Percentiles rank a stretch among this genome's conserved stretches.
These are phyloP conservation scores for Takifugu bimaculatus DNA, from an alignment of 2,113 vertebrate genomes.

Conservation along the genomic window DNA sequence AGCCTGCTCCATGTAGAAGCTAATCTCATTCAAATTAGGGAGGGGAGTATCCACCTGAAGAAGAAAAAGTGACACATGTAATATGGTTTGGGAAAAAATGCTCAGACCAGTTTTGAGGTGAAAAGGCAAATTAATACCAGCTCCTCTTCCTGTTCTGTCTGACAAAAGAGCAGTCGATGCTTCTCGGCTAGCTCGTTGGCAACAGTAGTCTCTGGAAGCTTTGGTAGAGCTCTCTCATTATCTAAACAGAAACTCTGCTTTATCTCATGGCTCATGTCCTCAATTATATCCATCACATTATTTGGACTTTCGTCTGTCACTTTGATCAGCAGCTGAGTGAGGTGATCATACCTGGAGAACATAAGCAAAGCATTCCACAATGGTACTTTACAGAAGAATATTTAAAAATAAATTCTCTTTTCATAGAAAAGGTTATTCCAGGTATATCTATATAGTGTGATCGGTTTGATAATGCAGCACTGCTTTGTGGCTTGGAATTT, in stretches of 20 bases:
- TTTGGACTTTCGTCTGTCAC: conserved; percentile 84
- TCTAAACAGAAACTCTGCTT: conserved; percentile 76
- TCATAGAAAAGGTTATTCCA: too few species aligned
- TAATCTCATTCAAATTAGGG: conserved; percentile 85
- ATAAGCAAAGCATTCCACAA: background rate
- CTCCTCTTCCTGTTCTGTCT: conserved; percentile 72
- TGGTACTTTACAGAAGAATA: too few species aligned
- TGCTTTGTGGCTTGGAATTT: too few species aligned
- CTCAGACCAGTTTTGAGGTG: too few species aligned
- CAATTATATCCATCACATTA: conserved; percentile 83
- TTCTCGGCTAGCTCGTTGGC: conserved; percentile 77
- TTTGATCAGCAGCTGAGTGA: conserved; percentile 79
- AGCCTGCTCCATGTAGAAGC: conserved; percentile 89
- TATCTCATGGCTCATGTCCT: conserved; percentile 84
- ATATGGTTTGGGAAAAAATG: background rate
- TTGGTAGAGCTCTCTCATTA: conserved; percentile 76
- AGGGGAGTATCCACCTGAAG: conserved; percentile 74
- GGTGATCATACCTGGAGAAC: conserved; percentile 85
- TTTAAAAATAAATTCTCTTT: too few species aligned
- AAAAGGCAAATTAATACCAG: conserved; percentile 37
- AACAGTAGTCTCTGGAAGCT: conserved; percentile 64
- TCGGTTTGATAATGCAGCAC: too few species aligned
- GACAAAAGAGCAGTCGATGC: conserved; percentile 77
- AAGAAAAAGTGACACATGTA: background rate
- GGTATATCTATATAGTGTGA: too few species aligned